phyloP scores from a whole-genome alignment of 2,113 vertebrate species.

The Clupea harengus region DNA sequence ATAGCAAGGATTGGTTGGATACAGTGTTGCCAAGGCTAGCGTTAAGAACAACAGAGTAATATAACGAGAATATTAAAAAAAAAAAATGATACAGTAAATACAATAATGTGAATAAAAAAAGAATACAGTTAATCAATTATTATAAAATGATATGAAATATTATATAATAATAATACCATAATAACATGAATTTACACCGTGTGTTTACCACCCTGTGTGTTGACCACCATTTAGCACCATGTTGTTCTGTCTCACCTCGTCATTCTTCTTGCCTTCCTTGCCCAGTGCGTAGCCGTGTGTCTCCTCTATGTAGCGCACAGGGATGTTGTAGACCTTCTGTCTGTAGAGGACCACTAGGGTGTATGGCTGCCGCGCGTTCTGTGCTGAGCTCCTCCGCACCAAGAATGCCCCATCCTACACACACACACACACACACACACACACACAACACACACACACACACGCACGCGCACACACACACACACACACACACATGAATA shows the following conservation, averaged over 20 bases:
- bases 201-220: not conserved
- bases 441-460: constrained; percentile 5
- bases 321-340: constrained; percentile 84
- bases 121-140: too few species aligned
- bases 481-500: not conserved
- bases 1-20: too few species aligned
- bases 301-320: constrained; percentile 74
- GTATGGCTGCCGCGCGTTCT: constrained; percentile 72
- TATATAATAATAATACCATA: too few species aligned
- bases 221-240: not conserved
- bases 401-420: constrained; percentile 79
- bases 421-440: not conserved
- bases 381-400: constrained; percentile 75
- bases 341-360: constrained; percentile 80
- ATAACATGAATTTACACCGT: not conserved
- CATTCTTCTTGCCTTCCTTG: constrained; percentile 76
- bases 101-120: too few species aligned
- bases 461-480: not conserved
- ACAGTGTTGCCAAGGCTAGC: too few species aligned
- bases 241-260: constrained; percentile 71
- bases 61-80: too few species aligned
- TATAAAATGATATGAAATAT: too few species aligned
- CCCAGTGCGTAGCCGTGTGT: constrained; percentile 73
- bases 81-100: too few species aligned
- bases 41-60: too few species aligned